Evolutionary conservation across 2,888 invertebrate species (phyloP), one percentile per base, ranked within the genome.

Genomic region (Papilio gigon): DNA sequence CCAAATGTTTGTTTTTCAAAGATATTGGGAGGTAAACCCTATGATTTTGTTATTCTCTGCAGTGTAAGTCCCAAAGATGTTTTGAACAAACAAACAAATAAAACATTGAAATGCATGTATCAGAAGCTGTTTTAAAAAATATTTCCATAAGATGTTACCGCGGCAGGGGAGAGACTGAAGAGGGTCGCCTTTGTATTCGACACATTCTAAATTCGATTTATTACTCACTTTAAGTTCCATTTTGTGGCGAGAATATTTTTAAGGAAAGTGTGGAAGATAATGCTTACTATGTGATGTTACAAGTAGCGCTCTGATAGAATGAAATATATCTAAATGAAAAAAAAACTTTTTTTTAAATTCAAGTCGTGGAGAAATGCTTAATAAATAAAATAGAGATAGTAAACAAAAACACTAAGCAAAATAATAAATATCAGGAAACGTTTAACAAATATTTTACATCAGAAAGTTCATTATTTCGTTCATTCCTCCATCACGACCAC

Each of bases 181-280:
- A 67, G 65, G 64, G 59, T 64, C 60, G 63, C 50, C 59, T 78
- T 77, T 74, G 74, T 75, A 80, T 77, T 77, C 77, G 87, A 86
- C 86, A 86, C 82, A 83, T 81, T 77, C 83, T 82, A 83, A 81
- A 86, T 85, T 84, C 82, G 86, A 86, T 87, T 86, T 87, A 85
- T 86, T 86, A 84, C 80, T 80, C 77, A 79, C 82, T 80, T 83
- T 84, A 81, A 80, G 78, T 73, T 76, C 74, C 66, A 71, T 60
- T 66, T 62, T 65, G 58, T 53, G 59, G 63, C 30, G 20, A 68
- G 64, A 59, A 53, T 44, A 53, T 61, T 67, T 42, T 61, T 14
- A 44, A 47, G 11, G 25, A 58, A 58, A 65, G 33, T 50, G 59
- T 44, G 25, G n/a, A 65, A 22, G 47, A 59, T 35, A 37, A 44